Evolutionary conservation across 2,797 vertebrate genomes (phyloP).

Genomic region (Molossus alvarezi): DNA sequence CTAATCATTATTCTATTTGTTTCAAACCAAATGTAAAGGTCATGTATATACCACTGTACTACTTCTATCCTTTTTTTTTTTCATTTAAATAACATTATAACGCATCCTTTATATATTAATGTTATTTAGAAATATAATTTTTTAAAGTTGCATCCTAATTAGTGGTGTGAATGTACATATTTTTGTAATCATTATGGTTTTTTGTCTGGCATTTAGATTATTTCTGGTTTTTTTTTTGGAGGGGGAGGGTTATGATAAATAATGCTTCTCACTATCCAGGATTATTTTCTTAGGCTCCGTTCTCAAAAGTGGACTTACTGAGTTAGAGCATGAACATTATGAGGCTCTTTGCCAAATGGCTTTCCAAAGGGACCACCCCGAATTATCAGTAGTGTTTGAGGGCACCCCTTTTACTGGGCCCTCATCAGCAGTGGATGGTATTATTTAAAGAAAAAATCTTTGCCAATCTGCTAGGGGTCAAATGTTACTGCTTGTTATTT

Average conservation of each 20-base stretch:
- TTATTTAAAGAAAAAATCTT: conserved; percentile 60
- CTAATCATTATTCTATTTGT: not conserved
- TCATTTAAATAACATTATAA: not conserved
- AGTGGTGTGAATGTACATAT: not conserved
- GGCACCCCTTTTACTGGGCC: not conserved
- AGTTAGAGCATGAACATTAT: not conserved
- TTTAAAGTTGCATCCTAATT: not conserved
- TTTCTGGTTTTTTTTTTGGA: not conserved
- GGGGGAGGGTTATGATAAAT: not conserved
- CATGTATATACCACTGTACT: not conserved
- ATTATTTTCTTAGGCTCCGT: conserved; percentile 54
- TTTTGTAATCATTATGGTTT: not conserved
- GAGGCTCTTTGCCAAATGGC: conserved; percentile 74
- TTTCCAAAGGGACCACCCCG: conserved; percentile 66
- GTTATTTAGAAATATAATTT: not conserved
- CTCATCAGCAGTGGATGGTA: not conserved
- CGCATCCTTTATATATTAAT: not conserved
- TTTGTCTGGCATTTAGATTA: not conserved
- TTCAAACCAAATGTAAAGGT: not conserved
- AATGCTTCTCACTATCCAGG: conserved; percentile 9
- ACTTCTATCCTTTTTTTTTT: not conserved
- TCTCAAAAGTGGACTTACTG: conserved; percentile 46
- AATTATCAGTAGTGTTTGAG: not conserved
- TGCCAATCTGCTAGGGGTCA: conserved; percentile 74
- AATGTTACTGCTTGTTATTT: conserved; percentile 57